Evolutionary conservation across 2,888 invertebrate species (phyloP).

Genomic region (Limnephilus rhombicus): DNA sequence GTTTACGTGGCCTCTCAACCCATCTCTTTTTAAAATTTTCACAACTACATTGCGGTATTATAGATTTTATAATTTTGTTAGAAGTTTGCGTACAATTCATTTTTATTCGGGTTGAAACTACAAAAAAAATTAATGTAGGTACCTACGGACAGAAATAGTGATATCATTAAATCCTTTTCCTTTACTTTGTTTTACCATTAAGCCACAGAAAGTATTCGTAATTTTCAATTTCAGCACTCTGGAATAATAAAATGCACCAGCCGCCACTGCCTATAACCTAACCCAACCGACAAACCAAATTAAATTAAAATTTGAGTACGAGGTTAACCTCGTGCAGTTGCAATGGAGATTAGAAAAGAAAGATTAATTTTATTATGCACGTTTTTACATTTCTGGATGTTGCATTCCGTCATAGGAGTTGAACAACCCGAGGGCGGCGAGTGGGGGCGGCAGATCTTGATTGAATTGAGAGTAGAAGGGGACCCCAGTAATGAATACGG

Average conservation of each 20-base stretch:
- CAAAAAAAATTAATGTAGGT: no score
- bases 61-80: no score
- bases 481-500: slow-evolving; percentile 63
- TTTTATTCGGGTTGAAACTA: no score
- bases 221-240: no score
- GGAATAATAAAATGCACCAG: no score
- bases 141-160: background rate
- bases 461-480: slow-evolving; percentile 55
- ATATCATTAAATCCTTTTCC: background rate
- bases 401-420: background rate
- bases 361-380: background rate
- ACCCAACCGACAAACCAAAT: background rate
- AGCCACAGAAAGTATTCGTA: no score
- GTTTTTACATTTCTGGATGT: background rate
- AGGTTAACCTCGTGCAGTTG: background rate
- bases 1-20: no score
- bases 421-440: slow-evolving; percentile 12
- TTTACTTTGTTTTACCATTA: background rate
- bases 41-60: no score
- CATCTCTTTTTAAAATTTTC: no score
- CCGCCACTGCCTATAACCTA: background rate
- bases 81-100: no score
- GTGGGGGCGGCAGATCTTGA: slow-evolving; percentile 43
- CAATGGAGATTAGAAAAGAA: background rate
- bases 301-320: background rate